Conservation (phyloP, 2,888 invertebrate genomes). For the Latrodectus elegans region DNA sequence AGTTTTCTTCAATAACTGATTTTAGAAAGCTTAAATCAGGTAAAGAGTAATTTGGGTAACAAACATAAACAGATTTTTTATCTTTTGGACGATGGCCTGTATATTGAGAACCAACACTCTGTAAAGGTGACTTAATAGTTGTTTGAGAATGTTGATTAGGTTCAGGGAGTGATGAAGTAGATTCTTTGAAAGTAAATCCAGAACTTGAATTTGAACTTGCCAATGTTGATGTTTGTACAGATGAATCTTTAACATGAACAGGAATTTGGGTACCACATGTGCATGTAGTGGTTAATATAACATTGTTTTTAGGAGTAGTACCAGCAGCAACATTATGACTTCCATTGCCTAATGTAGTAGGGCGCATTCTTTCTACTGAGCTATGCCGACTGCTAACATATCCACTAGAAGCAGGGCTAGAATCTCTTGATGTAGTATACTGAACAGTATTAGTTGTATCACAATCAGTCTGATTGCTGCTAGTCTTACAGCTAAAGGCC, state of each 20-base stretch:
- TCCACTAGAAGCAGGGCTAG: constrained; percentile 70
- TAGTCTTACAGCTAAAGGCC: constrained; percentile 43
- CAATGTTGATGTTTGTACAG: constrained; percentile 72
- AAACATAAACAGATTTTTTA: constrained; percentile 84
- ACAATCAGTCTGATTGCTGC: constrained; percentile 55
- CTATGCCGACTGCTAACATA: constrained; percentile 69
- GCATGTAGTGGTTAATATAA: constrained; percentile 67
- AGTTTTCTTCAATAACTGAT: constrained; percentile 73
- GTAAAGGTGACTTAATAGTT: constrained; percentile 26
- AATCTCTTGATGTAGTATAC: constrained; percentile 62
- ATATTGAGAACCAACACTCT: constrained; percentile 37
- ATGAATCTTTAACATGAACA: constrained; percentile 72
- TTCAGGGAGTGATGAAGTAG: constrained; percentile 42
- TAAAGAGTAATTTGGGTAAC: constrained; percentile 92
- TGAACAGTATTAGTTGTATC: constrained; percentile 66
- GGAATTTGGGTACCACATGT: constrained; percentile 72
- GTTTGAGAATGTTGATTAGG: constrained; percentile 47
- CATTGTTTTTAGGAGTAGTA: constrained; percentile 44
- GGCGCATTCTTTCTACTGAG: constrained; percentile 58
- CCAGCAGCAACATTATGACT: constrained; percentile 37
- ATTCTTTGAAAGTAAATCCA: constrained; percentile 66
- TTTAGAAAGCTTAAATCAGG: constrained; percentile 89
- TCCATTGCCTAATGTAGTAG: constrained; percentile 27
- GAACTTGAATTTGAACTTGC: constrained; percentile 38
- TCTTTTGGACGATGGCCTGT: constrained; percentile 32